Evolutionary conservation across 2,113 vertebrate genomes (phyloP).

Genomic region (Scalopus aquaticus): DNA sequence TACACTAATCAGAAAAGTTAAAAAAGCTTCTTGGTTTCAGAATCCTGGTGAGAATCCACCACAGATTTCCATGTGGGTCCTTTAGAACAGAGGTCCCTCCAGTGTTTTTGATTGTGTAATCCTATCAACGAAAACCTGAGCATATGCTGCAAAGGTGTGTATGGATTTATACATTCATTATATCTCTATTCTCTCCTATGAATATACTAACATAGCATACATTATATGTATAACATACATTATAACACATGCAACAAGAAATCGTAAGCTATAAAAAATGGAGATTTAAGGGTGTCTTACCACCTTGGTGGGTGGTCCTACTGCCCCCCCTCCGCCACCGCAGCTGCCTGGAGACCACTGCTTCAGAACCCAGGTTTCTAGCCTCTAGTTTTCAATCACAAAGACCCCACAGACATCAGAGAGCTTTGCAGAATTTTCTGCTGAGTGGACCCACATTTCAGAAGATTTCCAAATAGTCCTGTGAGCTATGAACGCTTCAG

Average conservation of each 20-base stretch:
- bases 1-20: neutral
- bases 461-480: neutral
- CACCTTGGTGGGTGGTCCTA: accelerated
- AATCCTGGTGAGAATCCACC: neutral
- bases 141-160: neutral
- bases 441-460: neutral
- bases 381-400: neutral
- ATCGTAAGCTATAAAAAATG: neutral
- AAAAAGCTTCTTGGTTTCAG: neutral
- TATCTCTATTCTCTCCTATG: neutral
- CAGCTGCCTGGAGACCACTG: neutral
- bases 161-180: neutral
- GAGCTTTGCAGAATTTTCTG: neutral
- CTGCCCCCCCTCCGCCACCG: too few relatives aligned
- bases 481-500: neutral
- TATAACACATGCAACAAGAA: neutral
- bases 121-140: neutral
- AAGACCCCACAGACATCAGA: neutral
- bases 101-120: neutral
- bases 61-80: neutral
- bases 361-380: neutral
- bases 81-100: neutral
- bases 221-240: too few relatives aligned
- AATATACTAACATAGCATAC: neutral
- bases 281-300: neutral